phyloP scores from a whole-genome alignment of 2,113 vertebrate genomes.

The Pelmatolapia mariae region DNA sequence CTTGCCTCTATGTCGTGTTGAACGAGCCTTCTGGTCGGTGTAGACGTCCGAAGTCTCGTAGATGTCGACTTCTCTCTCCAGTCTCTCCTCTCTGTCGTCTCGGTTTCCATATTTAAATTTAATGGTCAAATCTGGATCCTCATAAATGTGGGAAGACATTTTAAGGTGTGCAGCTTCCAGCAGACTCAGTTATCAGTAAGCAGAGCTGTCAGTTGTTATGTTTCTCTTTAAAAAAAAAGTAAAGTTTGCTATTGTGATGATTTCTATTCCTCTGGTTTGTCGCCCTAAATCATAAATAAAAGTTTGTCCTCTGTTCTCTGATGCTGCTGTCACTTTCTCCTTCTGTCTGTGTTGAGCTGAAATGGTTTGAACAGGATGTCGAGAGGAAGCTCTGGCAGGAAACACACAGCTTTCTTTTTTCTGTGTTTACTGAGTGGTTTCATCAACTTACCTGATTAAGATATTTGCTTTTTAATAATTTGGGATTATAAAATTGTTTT shows the following conservation, averaged over 20 bases:
- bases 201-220: not conserved
- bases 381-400: not conserved
- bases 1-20: not conserved
- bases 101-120: not conserved
- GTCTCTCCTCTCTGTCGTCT: accelerated
- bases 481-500: accelerated
- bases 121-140: not conserved
- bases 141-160: slow-evolving; percentile 17
- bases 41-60: too few species aligned
- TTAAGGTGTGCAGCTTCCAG: not conserved
- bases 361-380: not conserved
- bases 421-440: too few species aligned
- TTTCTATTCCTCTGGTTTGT: too few species aligned
- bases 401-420: not conserved
- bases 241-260: too few species aligned
- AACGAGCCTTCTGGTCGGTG: accelerated
- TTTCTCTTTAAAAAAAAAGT: too few species aligned
- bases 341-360: not conserved
- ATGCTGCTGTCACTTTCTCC: not conserved
- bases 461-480: not conserved
- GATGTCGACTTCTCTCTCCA: not conserved
- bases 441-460: not conserved
- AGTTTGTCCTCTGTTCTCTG: not conserved
- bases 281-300: too few species aligned
- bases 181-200: too few species aligned